Evolutionary conservation across 2,888 invertebrate genomes (phyloP), one percentile per base, ranked within the genome.

Genomic region (Bombyx huttoni): DNA sequence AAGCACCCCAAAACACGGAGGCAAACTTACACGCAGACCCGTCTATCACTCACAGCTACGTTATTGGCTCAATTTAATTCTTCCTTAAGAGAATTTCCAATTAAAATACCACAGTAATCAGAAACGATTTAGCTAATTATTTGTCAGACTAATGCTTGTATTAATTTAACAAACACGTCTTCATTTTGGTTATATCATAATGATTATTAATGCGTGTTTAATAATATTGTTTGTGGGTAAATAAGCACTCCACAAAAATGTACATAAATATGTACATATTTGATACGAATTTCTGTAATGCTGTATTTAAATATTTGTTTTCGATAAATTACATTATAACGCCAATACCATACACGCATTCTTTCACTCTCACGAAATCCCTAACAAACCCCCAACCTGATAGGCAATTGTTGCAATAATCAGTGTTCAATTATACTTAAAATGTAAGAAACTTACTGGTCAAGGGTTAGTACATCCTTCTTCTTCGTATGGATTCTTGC

Each of bases 381-480:
- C 12, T 55, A 49, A 48, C 49, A 51, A 55, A 52, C 47, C 49
- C 50, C 51, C 33, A 33, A 48, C 57, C 51, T 48, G 12, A 52
- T 34, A 49, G 47, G 40, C 40, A 40, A 40, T 40, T 40, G 8
- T 10, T 40, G 12, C 3, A 40, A 40, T 12, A 40, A 10, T 40
- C 40, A 40, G 12, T 10, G 8, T 10, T 40, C 7, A 40, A 40
- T 40, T 40, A 40, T 3, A 10, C 1, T 10, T 40, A 3, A 10
- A 40, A 6, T 10, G 40, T 40, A 6, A 24, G 24, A 24, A 24
- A 94, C 96, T 95, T 91, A 99, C 99, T 98, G 98, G 86, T 99
- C 98, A 53, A 99, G 86, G 0, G 97, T 95, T 67, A 99, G 94
- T 62, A 98, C 91, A 77, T 99, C 98, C 65, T 93, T 91, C 58